phyloP scores from a whole-genome alignment of 30 jellyfish, hydroid and myxozoan species.

The Catostylus mosaicus region DNA sequence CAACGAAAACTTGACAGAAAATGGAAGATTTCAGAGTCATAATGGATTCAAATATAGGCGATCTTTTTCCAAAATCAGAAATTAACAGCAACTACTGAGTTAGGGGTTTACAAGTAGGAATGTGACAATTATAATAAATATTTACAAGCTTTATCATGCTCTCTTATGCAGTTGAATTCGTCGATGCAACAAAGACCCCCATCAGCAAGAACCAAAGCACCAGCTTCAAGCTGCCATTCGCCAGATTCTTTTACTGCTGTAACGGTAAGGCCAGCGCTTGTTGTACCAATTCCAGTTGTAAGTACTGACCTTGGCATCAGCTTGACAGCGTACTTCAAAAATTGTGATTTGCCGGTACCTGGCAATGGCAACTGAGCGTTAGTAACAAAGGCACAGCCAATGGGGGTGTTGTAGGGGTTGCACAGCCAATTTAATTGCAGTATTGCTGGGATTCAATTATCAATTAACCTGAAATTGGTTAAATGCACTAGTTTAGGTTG shows the following conservation, averaged over 20 bases:
- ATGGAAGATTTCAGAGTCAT: no score
- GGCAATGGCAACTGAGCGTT: neutral
- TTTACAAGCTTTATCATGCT: constrained; percentile 98
- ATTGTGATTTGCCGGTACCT: constrained; percentile 99
- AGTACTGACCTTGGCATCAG: constrained; percentile 96
- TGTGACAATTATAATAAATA: neutral
- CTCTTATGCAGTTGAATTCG: constrained; percentile 96
- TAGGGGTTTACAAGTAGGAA: no score
- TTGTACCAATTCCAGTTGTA: constrained; percentile 99
- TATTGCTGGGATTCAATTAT: no score
- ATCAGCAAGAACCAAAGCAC: constrained; percentile 98
- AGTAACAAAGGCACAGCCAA: no score
- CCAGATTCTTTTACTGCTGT: constrained; percentile 98
- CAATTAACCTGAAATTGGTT: no score
- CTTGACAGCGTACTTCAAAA: constrained; percentile 92
- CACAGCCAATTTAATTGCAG: no score
- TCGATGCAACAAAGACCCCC: constrained; percentile 99
- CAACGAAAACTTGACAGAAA: no score
- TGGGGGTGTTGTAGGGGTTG: no score
- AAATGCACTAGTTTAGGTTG: no score
- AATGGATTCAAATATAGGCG: no score
- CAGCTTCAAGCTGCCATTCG: constrained; percentile 99
- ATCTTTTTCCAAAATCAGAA: no score
- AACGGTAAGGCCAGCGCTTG: constrained; percentile 99
- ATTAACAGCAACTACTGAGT: no score